Conservation (phyloP, 2,888 invertebrate species). For the Axea sp. region DNA sequence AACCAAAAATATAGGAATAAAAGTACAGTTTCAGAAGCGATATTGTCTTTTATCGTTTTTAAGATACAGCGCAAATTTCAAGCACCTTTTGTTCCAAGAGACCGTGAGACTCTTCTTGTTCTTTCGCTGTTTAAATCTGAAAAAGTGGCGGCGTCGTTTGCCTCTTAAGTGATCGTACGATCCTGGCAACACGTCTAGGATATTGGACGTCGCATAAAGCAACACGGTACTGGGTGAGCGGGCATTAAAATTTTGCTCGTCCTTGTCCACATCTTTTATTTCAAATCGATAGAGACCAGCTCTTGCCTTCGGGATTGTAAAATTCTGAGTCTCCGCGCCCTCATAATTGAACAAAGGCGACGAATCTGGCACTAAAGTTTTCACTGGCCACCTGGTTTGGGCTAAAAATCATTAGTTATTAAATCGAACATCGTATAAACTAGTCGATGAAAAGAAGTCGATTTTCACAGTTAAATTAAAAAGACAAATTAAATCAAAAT, state of each 20-base stretch:
- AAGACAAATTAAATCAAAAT: too few species aligned
- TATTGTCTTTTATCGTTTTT: too few species aligned
- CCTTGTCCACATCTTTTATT: conserved; percentile 70
- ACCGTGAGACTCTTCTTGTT: conserved; percentile 76
- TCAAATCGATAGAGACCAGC: conserved; percentile 77
- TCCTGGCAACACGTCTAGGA: conserved; percentile 70
- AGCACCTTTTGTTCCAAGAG: conserved; percentile 78
- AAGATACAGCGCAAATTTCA: neutral
- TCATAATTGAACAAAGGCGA: conserved; percentile 76
- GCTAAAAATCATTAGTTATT: conserved; percentile 46
- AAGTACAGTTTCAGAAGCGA: too few species aligned
- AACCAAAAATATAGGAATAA: too few species aligned
- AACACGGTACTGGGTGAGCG: conserved; percentile 74
- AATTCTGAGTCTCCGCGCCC: conserved; percentile 76
- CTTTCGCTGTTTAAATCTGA: conserved; percentile 75
- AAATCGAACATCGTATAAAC: too few species aligned
- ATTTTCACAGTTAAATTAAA: too few species aligned
- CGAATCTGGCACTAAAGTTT: conserved; percentile 73
- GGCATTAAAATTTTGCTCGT: conserved; percentile 60
- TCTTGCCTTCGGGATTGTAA: conserved; percentile 74
- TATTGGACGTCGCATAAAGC: conserved; percentile 75
- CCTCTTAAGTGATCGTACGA: conserved; percentile 65
- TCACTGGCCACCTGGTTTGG: conserved; percentile 74
- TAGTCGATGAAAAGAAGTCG: too few species aligned
- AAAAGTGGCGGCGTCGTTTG: conserved; percentile 69